These are phyloP conservation scores for Galerucella calmariensis DNA, from an alignment of 2,888 invertebrate genomes.

Conservation along the genomic window DNA sequence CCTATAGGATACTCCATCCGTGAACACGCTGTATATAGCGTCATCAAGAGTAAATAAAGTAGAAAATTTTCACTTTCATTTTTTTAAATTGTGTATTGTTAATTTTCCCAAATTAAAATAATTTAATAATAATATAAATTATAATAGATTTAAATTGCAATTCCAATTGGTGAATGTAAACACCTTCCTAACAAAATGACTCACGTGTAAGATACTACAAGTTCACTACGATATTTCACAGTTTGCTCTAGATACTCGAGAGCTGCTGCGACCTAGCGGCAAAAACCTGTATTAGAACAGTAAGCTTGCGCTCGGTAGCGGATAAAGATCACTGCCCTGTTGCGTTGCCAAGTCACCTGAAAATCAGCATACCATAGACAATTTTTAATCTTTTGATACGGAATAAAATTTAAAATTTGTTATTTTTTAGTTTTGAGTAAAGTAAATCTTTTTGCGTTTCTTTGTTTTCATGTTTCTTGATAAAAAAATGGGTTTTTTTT, in stretches of 20 bases:
- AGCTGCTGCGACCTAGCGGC: slow-evolving; percentile 56
- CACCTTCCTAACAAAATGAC: slow-evolving; percentile 3
- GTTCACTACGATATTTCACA: slow-evolving; percentile 1
- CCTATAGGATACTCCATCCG: no score
- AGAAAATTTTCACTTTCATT: no score
- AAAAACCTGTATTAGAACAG: slow-evolving; percentile 47
- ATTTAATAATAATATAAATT: no score
- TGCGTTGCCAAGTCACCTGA: slow-evolving; percentile 14
- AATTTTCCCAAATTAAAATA: no score
- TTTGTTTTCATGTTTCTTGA: no score
- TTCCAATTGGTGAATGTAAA: neutral
- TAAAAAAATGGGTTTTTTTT: no score
- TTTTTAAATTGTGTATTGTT: no score
- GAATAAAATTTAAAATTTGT: neutral
- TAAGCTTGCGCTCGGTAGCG: slow-evolving; percentile 37
- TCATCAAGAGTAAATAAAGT: no score
- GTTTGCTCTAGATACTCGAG: slow-evolving; percentile 17
- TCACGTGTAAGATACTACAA: neutral
- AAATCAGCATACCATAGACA: neutral
- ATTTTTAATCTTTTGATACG: neutral
- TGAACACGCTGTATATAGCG: no score
- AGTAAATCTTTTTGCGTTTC: no score
- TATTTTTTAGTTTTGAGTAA: neutral
- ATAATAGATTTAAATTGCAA: no score
- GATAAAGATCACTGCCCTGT: slow-evolving; percentile 18